phyloP scores from a whole-genome alignment of 2,888 invertebrate species.

The Drosophila mulleri region DNA sequence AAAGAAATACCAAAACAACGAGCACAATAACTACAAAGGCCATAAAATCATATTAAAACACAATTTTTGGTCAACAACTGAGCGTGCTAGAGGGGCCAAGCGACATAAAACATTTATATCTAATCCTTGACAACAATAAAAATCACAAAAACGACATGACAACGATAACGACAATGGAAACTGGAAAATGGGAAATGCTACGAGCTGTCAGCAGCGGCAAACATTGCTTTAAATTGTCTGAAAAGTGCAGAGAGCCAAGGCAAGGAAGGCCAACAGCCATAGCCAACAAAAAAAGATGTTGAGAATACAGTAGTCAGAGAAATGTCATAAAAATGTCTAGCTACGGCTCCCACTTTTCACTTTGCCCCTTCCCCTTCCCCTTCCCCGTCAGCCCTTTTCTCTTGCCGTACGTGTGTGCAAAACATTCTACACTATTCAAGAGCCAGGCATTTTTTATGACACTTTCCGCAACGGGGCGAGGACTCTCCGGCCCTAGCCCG shows the following conservation, averaged over 20 bases:
- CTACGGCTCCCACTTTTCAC: slow-evolving; percentile 46
- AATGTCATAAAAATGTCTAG: slow-evolving; percentile 75
- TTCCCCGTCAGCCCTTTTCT: slow-evolving; percentile 6
- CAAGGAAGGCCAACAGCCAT: slow-evolving; percentile 18
- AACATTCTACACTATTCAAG: slow-evolving; percentile 56
- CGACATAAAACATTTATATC: slow-evolving; percentile 80
- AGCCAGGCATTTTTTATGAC: slow-evolving; percentile 71
- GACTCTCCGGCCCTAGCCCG: slow-evolving; percentile 59
- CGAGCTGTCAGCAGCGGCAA: slow-evolving; percentile 65
- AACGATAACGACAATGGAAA: slow-evolving; percentile 51
- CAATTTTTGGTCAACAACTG: slow-evolving; percentile 68
- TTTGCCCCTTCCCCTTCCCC: slow-evolving; percentile 8
- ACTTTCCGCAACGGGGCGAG: slow-evolving; percentile 62
- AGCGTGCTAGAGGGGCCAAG: slow-evolving; percentile 5
- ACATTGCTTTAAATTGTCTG: slow-evolving; percentile 78
- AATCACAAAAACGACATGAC: slow-evolving; percentile 70
- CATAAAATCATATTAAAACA: slow-evolving; percentile 82
- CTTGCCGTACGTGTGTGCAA: slow-evolving; percentile 70
- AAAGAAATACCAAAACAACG: slow-evolving; percentile 5
- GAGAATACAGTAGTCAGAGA: slow-evolving; percentile 69
- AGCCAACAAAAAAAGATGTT: slow-evolving; percentile 28
- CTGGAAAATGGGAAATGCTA: slow-evolving; percentile 55
- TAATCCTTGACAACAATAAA: slow-evolving; percentile 83
- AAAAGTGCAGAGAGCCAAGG: slow-evolving; percentile 55
- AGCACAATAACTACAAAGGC: slow-evolving; percentile 48